Evolutionary conservation across 2,888 invertebrate species (phyloP).

Genomic region (Sipha maydis): DNA sequence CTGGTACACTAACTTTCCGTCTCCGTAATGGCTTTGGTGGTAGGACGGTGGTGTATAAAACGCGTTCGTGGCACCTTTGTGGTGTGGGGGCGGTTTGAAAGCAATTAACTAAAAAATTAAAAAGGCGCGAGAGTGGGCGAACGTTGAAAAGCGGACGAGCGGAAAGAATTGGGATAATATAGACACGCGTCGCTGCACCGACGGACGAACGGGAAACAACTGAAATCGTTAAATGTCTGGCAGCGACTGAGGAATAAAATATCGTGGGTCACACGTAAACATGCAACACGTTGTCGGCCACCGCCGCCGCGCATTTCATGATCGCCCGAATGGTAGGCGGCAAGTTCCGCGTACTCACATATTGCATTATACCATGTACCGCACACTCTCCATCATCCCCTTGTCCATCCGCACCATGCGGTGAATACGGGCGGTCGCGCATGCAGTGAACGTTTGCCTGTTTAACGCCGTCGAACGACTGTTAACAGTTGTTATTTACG

Average conservation of each 20-base stretch:
- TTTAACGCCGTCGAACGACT: neutral
- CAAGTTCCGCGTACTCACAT: constrained; percentile 20
- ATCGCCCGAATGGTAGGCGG: neutral
- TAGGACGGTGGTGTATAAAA: no score
- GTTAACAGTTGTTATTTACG: neutral
- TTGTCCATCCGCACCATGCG: neutral
- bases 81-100: no score
- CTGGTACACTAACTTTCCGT: no score
- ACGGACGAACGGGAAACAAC: neutral
- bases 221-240: neutral
- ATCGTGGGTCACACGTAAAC: constrained; percentile 25
- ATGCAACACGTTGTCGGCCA: constrained; percentile 57
- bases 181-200: neutral
- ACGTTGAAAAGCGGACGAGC: neutral
- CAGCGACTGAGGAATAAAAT: constrained; percentile 13
- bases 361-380: neutral
- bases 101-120: no score
- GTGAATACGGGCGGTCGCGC: constrained; percentile 21
- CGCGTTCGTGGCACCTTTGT: no score
- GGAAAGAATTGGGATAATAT: neutral
- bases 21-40: no score
- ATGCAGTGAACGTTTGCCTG: neutral
- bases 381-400: neutral
- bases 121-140: neutral
- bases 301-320: constrained; percentile 15